Conservation (phyloP, 2,888 invertebrate genomes). For the Tryphoninae sp. region DNA sequence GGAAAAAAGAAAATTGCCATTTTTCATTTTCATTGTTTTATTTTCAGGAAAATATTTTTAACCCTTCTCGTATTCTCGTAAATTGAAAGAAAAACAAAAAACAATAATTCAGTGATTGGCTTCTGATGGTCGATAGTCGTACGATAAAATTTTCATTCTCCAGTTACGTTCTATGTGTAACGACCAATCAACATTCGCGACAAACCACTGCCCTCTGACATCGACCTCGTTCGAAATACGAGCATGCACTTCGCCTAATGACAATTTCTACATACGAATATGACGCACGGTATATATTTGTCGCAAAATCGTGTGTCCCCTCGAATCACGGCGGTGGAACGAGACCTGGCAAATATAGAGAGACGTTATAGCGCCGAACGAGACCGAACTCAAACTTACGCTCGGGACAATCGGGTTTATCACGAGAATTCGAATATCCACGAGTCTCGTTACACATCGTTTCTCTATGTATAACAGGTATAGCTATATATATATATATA, state of each 20-base stretch:
- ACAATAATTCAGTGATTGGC: no score
- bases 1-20: neutral
- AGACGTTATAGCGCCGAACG: conserved; percentile 9
- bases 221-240: conserved; percentile 2
- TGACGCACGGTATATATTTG: conserved; percentile 22
- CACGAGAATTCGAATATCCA: conserved; percentile 42
- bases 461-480: neutral
- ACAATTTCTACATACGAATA: conserved; percentile 29
- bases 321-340: conserved; percentile 25
- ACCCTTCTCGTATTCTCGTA: neutral
- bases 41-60: no score
- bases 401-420: conserved; percentile 51
- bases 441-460: conserved; percentile 23
- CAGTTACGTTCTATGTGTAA: neutral
- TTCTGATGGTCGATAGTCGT: no score
- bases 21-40: no score
- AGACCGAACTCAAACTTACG: conserved; percentile 45
- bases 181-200: neutral
- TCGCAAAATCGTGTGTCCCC: conserved; percentile 8
- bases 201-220: neutral
- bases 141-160: neutral
- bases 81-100: no score
- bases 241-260: conserved; percentile 23
- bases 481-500: conserved; percentile 19
- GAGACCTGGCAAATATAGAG: conserved; percentile 33